phyloP scores from a whole-genome alignment of 2,113 vertebrate species.

The Edolisoma coerulescens region DNA sequence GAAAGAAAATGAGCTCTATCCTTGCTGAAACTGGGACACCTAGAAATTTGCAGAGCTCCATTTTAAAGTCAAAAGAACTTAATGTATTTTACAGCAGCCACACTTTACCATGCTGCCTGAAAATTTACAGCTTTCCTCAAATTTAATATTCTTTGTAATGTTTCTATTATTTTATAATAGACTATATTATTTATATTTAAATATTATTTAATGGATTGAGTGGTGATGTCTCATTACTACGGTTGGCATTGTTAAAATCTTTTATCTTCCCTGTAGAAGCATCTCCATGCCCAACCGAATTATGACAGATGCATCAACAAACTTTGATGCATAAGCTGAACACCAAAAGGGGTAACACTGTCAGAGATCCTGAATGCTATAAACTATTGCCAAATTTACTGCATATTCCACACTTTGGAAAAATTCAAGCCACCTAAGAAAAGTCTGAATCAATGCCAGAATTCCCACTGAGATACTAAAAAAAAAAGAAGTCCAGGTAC shows the following conservation, averaged over 20 bases:
- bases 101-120: not conserved
- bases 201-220: not conserved
- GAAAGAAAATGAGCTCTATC: not conserved
- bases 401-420: not conserved
- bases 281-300: not conserved
- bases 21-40: not conserved
- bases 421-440: not conserved
- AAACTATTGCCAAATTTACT: not conserved
- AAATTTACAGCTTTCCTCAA: not conserved
- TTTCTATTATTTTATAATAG: not conserved
- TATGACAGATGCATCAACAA: not conserved
- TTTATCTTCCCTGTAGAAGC: not conserved
- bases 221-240: not conserved
- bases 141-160: not conserved
- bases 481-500: not conserved
- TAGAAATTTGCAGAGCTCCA: not conserved
- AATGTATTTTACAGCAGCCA: not conserved
- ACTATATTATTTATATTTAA: not conserved
- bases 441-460: not conserved
- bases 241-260: not conserved
- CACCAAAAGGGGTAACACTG: not conserved
- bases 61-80: not conserved
- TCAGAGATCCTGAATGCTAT: not conserved
- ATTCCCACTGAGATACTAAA: not conserved
- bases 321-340: accelerated